Evolutionary conservation across 2,113 vertebrate species (phyloP).

Genomic region (Eudyptes chrysolophus): DNA sequence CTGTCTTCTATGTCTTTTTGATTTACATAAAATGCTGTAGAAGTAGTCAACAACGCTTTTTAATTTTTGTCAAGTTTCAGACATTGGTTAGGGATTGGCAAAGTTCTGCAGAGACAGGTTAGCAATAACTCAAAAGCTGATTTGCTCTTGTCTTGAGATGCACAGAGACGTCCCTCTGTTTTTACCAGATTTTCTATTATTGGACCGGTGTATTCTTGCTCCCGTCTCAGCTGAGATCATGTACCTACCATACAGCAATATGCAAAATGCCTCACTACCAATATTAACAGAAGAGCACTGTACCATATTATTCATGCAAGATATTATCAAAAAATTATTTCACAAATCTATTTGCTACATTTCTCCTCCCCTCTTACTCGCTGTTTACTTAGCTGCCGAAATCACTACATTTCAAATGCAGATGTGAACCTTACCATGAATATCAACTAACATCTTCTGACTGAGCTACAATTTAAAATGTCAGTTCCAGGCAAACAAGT

Average conservation of each 20-base stretch:
- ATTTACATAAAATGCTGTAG: neutral
- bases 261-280: neutral
- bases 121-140: neutral
- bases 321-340: slow-evolving; percentile 21
- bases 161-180: neutral
- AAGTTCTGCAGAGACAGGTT: neutral
- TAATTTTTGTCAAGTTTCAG: neutral
- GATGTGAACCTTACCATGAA: slow-evolving; percentile 10
- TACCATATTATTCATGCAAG: neutral
- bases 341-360: neutral
- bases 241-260: neutral
- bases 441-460: slow-evolving; percentile 38
- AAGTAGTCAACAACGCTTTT: neutral
- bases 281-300: neutral
- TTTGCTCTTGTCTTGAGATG: neutral
- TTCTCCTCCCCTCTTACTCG: neutral
- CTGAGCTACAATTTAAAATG: slow-evolving; percentile 41
- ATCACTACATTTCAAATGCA: slow-evolving; percentile 16
- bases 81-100: neutral
- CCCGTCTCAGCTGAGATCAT: neutral
- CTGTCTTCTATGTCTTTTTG: neutral
- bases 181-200: neutral
- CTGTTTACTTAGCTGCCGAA: slow-evolving; percentile 16
- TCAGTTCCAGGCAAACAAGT: slow-evolving; percentile 15
- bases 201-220: neutral